Percentiles rank a stretch among this genome's conserved stretches.
These are phyloP conservation scores for Chaenocephalus aceratus DNA, from an alignment of 2,113 vertebrate genomes.

Conservation along the genomic window DNA sequence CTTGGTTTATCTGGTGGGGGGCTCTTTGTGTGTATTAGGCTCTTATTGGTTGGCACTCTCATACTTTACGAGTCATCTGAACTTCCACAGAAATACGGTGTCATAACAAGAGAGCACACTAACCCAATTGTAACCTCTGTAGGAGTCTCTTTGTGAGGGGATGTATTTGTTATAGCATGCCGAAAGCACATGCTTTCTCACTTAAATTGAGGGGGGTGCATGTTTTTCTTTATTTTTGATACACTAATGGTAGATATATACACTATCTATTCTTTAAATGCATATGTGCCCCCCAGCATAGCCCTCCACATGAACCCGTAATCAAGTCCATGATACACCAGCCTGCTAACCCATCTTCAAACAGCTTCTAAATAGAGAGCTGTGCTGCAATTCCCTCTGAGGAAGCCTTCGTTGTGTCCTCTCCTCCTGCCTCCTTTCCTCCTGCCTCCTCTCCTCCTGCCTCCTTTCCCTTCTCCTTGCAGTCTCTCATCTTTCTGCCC, in stretches of 20 bases:
- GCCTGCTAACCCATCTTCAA: constrained; percentile 38
- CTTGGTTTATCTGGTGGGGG: constrained; percentile 45
- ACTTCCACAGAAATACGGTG: constrained; percentile 38
- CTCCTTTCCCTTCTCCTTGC: constrained; percentile 21
- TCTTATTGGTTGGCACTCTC: constrained; percentile 21
- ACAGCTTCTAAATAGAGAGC: constrained; percentile 42
- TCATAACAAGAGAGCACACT: constrained; percentile 45
- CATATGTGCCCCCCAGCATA: constrained; percentile 28
- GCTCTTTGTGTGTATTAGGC: constrained; percentile 34
- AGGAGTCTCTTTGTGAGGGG: constrained; percentile 19
- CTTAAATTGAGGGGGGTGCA: constrained; percentile 12
- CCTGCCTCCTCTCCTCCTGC: background rate
- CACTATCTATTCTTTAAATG: constrained; percentile 13
- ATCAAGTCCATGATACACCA: constrained; percentile 4
- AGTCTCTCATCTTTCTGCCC: constrained; percentile 34
- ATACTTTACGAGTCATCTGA: constrained; percentile 45
- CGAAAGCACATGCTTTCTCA: background rate
- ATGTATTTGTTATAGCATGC: constrained; percentile 2
- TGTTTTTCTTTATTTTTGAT: background rate
- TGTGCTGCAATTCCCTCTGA: constrained; percentile 22
- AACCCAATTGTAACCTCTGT: constrained; percentile 46
- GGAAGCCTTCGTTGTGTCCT: constrained; percentile 10
- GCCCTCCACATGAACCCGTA: constrained; percentile 40
- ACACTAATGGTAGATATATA: background rate
- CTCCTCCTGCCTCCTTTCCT: background rate